Evolutionary conservation across 2,888 invertebrate species (phyloP), one percentile per base, ranked within the genome.

Genomic region (Leptinotarsa juncta): DNA sequence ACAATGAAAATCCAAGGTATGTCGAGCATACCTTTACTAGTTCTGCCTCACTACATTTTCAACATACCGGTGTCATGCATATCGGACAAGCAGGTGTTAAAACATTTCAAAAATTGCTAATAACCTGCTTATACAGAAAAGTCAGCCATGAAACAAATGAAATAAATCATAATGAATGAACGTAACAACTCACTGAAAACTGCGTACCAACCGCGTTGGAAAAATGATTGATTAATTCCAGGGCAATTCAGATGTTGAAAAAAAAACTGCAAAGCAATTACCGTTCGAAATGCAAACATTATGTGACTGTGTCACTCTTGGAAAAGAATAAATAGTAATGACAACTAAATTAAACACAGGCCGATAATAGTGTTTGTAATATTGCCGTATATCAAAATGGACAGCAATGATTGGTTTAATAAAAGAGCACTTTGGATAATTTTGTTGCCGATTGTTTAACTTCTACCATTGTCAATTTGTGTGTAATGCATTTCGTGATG

Each of bases 291-390:
- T 66, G 65, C 65, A 71, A 67, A 74, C 70, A 71, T 67, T 53
- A 67, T 66, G 62, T 42, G 72, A 67, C 75, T 49, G 62, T 75
- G 75, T 70, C 70, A 75, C 55, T 67, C 67, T 75, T 67, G 55
- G 55, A 48, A 32, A 32, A 51, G 68, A 65, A 72, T 75, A 73
- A 74, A 77, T 72, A 65, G 68, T 68, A 71, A 70, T 69, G 72
- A 75, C 73, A 77, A 72, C 67, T 77, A 72, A 77, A 77, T 77
- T 77, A 75, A 77, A 77, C 69, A 50, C 68, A 70, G 42, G 12
- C n/a, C 32, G 42, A 62, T 62, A 62, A 20, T 57, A 20, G 23
- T 23, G 57, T 53, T 23, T 20, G 68, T 62, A 72, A 67, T 62
- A 42, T 32, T n/a, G 18, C 62, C 26, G 32, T 62, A 62, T 32